Percentiles rank a stretch among this genome's conserved stretches.
Evolutionary conservation across 2,888 invertebrate species (phyloP).

Genomic region (Sthenelais limicola): DNA sequence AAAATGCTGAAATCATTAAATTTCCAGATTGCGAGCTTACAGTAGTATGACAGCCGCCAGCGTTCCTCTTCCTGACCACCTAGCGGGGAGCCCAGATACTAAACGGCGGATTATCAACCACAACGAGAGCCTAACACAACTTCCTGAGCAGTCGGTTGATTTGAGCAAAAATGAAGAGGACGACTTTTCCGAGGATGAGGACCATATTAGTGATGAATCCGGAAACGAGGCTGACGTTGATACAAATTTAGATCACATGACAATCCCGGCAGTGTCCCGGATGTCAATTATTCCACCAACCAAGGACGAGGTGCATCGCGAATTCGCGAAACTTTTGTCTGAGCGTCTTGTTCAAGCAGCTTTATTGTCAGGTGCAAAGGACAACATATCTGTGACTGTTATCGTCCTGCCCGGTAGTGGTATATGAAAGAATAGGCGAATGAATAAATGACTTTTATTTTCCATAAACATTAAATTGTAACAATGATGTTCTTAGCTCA

Average conservation of each 20-base stretch:
- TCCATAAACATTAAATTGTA: no score
- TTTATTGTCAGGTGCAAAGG: conserved; percentile 66
- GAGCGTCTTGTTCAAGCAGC: conserved; percentile 68
- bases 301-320: conserved; percentile 57
- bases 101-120: background rate
- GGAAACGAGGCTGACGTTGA: conserved; percentile 56
- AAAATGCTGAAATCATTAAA: background rate
- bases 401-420: conserved; percentile 65
- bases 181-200: conserved; percentile 33
- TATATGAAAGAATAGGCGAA: conserved; percentile 49
- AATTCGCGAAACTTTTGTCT: conserved; percentile 64
- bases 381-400: conserved; percentile 68
- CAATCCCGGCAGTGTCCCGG: conserved; percentile 56
- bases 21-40: background rate
- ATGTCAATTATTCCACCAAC: conserved; percentile 52
- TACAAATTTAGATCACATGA: conserved; percentile 53
- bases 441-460: no score
- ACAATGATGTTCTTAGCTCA: no score
- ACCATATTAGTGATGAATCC: conserved; percentile 56
- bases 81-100: conserved; percentile 1
- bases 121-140: background rate
- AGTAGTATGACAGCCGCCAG: conserved; percentile 20
- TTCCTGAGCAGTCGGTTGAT: conserved; percentile 41
- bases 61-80: conserved; percentile 1
- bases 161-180: conserved; percentile 58